Percentiles rank a stretch among this genome's conserved stretches.
These are phyloP conservation scores for Patella pellucida DNA, from an alignment of 2,888 invertebrate genomes.

Conservation along the genomic window DNA sequence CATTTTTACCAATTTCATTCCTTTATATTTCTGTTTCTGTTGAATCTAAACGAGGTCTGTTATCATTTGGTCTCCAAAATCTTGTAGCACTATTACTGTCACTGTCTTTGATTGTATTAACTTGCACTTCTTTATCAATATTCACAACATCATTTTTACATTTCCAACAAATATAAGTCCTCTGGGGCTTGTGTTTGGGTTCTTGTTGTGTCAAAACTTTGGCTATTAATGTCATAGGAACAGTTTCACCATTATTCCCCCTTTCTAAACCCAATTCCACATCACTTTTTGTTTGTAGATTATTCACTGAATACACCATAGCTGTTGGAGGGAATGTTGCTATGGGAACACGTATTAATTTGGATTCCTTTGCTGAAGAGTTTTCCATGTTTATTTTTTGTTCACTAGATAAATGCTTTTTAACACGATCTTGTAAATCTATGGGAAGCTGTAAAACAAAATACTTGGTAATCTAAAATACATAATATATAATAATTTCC, in stretches of 20 bases:
- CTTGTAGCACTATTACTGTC: slow-evolving; percentile 3
- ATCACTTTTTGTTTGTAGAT: slow-evolving; percentile 45
- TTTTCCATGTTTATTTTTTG: slow-evolving; percentile 60
- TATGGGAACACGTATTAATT: slow-evolving; percentile 81
- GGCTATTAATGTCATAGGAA: slow-evolving; percentile 65
- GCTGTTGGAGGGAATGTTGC: slow-evolving; percentile 88
- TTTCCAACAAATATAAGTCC: slow-evolving; percentile 61
- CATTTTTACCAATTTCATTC: not conserved
- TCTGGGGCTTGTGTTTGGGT: slow-evolving; percentile 46
- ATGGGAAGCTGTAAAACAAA: slow-evolving; percentile 81
- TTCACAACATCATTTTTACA: slow-evolving; percentile 59
- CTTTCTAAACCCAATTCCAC: not conserved
- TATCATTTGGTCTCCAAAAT: slow-evolving; percentile 29
- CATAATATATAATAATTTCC: not conserved
- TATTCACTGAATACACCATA: slow-evolving; percentile 77
- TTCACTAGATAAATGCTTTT: slow-evolving; percentile 69
- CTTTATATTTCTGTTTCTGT: slow-evolving; percentile 52
- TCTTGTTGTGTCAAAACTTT: slow-evolving; percentile 63
- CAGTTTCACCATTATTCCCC: slow-evolving; percentile 32
- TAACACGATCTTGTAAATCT: slow-evolving; percentile 91
- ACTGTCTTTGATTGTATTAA: slow-evolving; percentile 35
- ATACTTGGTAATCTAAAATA: slow-evolving; percentile 22
- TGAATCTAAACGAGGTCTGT: slow-evolving; percentile 40
- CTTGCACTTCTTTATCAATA: slow-evolving; percentile 61
- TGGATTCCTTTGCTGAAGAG: slow-evolving; percentile 40